Base-by-base conservation (phyloP, 1,140 invertebrate genomes). In the Gonioctena quinquepunctata region DNA sequence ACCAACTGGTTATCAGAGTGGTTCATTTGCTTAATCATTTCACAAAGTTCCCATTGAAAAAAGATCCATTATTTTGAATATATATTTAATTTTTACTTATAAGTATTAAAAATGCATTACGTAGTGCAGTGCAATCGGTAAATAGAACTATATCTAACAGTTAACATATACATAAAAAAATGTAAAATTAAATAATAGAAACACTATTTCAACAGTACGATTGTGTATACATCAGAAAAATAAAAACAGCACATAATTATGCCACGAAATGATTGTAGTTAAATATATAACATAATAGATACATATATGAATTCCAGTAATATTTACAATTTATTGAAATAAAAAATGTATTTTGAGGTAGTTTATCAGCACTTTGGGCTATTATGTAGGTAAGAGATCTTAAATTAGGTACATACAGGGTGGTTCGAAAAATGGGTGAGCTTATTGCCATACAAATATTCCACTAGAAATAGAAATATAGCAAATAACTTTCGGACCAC, bases 61-160 rank as follows among this genome's bases (percentile, higher is more conserved):
- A n/a, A n/a, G n/a, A n/a, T n/a, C n/a, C n/a, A n/a, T n/a, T n/a
- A n/a, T 27, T 25, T n/a, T 26, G 59, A 74, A 77, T 76, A 76
- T 76, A 75, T 65, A 75, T 76, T 75, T 74, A 66, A 74, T 74
- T 73, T 78, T 77, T 70, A 75, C 75, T 78, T 72, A 75, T 68
- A 71, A 72, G n/a, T n/a, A n/a, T n/a, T 70, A 73, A 66, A 73
- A 66, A 76, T 76, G 77, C 75, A 78, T 71, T 77, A 75, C 77
- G 75, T 77, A 75, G 77, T 78, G 77, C 77, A 77, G 77, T 77
- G 77, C 72, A 69, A 78, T 78, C 50, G 28, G 63, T 66, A 66
- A 48, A 78, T 76, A 77, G 52, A 76, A 77, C 71, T 78, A 78
- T 77, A 67, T 74, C 73, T 75, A 77, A 77, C 76, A 78, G 74